A percentile compares a stretch with the other conserved stretches of the same genome.
Conservation (phyloP, 1,140 invertebrate species). For the Stegodyphus mimosarum region DNA sequence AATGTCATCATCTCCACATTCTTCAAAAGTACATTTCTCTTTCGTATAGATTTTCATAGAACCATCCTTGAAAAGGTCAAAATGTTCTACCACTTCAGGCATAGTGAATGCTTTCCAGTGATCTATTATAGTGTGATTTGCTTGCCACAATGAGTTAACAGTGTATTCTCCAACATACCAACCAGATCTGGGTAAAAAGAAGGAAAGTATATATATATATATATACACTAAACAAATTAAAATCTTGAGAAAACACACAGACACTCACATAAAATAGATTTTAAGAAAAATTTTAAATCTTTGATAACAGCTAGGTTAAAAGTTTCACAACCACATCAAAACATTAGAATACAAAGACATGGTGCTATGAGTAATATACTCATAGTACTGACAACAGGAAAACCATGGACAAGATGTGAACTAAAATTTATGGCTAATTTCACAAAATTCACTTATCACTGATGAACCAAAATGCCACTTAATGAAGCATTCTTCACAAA, state of each 20-base stretch:
- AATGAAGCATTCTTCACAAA: no score
- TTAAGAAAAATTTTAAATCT: no score
- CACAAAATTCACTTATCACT: no score
- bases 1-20: constrained; percentile 72
- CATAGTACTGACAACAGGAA: no score
- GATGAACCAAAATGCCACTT: no score
- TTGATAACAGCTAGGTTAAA: no score
- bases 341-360: no score
- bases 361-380: no score
- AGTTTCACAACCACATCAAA: no score
- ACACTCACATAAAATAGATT: no score
- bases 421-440: no score
- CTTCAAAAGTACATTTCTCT: constrained; percentile 69
- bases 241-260: neutral
- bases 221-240: constrained; percentile 2
- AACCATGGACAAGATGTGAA: no score
- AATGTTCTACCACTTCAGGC: constrained; percentile 67
- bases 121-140: constrained; percentile 65
- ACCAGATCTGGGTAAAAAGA: constrained; percentile 72
- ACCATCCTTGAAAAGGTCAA: constrained; percentile 68
- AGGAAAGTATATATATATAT: neutral
- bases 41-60: neutral
- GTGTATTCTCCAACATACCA: constrained; percentile 75
- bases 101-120: constrained; percentile 72
- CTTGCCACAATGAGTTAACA: constrained; percentile 64